These are phyloP conservation scores for Onychomys arenicola DNA, from an alignment of 2,797 vertebrate species.

Conservation along the genomic window DNA sequence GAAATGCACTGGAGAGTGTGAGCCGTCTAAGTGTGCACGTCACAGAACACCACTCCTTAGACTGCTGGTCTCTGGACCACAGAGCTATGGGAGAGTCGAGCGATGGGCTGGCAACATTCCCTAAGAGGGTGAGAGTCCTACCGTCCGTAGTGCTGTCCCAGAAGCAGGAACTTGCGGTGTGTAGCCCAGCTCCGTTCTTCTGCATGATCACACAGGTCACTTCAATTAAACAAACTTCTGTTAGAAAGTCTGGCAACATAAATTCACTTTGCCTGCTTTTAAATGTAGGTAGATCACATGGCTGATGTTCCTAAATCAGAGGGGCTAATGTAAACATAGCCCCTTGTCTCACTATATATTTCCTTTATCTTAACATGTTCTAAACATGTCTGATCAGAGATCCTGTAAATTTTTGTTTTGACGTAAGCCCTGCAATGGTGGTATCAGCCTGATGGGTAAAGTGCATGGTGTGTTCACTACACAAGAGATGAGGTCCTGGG, in stretches of 20 bases:
- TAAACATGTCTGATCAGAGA: not conserved
- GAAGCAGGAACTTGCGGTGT: slow-evolving; percentile 96
- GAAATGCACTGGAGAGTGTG: not conserved
- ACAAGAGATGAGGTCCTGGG: not conserved
- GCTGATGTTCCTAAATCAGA: rapidly evolving
- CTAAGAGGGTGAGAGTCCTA: slow-evolving; percentile 79
- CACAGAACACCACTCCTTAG: not conserved
- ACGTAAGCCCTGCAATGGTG: rapidly evolving
- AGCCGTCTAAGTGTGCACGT: rapidly evolving
- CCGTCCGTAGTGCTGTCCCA: slow-evolving; percentile 97
- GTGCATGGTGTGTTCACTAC: rapidly evolving
- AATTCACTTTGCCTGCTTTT: not conserved
- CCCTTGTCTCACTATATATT: not conserved
- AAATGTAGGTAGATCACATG: rapidly evolving
- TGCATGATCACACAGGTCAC: slow-evolving; percentile 98
- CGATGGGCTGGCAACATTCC: not conserved
- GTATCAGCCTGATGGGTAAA: not conserved
- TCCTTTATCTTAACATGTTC: not conserved
- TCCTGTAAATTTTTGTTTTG: not conserved
- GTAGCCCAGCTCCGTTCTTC: slow-evolving; percentile 96
- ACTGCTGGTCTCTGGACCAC: not conserved
- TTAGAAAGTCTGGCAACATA: slow-evolving; percentile 60
- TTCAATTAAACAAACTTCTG: slow-evolving; percentile 65
- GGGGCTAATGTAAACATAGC: too few species aligned
- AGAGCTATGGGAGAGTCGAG: not conserved